These are phyloP conservation scores for Pteronura brasiliensis DNA, from an alignment of 2,113 vertebrate genomes.

Conservation along the genomic window DNA sequence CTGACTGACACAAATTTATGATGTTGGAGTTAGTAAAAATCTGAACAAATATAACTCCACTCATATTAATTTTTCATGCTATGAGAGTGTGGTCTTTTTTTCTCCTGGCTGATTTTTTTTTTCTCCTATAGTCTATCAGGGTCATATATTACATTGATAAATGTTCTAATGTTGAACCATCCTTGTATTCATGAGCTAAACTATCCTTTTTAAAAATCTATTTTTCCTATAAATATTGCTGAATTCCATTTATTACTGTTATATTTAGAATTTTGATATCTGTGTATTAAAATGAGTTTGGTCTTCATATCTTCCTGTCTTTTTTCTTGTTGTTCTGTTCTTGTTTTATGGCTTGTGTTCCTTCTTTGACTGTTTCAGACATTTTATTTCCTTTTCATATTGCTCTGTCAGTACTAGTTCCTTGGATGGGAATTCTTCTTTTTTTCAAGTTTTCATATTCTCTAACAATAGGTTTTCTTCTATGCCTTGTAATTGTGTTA, in stretches of 20 bases:
- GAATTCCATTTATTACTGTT: background rate
- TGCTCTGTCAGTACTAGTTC: background rate
- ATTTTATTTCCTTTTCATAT: slow-evolving; percentile 28
- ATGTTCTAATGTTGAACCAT: background rate
- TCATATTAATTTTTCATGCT: background rate
- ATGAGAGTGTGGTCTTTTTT: background rate
- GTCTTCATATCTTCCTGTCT: background rate
- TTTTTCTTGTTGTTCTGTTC: background rate
- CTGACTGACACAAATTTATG: background rate
- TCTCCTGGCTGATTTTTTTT: background rate
- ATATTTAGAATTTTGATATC: background rate
- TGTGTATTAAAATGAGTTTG: slow-evolving; percentile 20
- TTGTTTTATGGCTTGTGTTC: background rate
- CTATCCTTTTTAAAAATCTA: background rate
- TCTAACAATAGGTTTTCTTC: slow-evolving; percentile 4
- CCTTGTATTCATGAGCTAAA: background rate
- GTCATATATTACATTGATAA: background rate
- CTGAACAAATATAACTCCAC: background rate
- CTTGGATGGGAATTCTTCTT: background rate
- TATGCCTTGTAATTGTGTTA: background rate
- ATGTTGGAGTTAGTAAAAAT: background rate
- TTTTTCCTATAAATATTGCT: background rate
- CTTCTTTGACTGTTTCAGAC: slow-evolving; percentile 3
- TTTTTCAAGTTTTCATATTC: background rate
- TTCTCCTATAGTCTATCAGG: background rate